Percentiles rank a stretch among this genome's conserved stretches.
Evolutionary conservation across 2,113 vertebrate species (phyloP).

Genomic region (Cebus imitator): DNA sequence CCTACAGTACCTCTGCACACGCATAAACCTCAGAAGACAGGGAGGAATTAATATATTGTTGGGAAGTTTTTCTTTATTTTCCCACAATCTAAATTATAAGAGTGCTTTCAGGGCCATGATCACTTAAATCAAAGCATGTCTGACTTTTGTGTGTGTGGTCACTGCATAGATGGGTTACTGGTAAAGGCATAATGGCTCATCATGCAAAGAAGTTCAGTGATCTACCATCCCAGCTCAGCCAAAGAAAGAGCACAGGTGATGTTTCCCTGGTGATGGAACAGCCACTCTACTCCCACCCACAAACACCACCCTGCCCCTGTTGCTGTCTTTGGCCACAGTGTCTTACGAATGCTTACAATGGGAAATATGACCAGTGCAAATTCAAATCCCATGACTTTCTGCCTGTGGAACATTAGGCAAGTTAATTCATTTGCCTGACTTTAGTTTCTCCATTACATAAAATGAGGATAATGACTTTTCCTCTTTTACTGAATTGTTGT

Average conservation of each 20-base stretch:
- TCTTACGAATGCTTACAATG: background rate
- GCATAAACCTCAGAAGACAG: background rate
- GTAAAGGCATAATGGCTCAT: background rate
- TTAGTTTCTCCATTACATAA: background rate
- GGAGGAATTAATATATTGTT: background rate
- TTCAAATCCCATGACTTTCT: background rate
- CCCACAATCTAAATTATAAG: constrained; percentile 18
- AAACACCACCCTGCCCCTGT: background rate
- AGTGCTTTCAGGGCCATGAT: background rate
- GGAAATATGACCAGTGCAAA: background rate
- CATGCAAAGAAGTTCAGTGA: background rate
- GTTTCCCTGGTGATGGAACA: background rate
- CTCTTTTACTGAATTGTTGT: background rate
- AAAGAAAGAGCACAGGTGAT: background rate
- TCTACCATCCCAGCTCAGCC: background rate
- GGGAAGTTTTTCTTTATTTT: background rate
- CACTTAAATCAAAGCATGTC: background rate
- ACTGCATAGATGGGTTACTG: background rate
- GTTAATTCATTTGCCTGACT: background rate
- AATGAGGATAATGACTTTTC: background rate
- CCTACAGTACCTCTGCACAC: background rate
- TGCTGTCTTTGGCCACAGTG: background rate
- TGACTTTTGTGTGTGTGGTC: background rate
- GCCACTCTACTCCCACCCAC: too few species aligned
- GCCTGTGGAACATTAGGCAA: background rate